Evolutionary conservation across 2,888 invertebrate genomes (phyloP), one percentile per base, ranked within the genome.

Genomic region (Lottia gigantea): DNA sequence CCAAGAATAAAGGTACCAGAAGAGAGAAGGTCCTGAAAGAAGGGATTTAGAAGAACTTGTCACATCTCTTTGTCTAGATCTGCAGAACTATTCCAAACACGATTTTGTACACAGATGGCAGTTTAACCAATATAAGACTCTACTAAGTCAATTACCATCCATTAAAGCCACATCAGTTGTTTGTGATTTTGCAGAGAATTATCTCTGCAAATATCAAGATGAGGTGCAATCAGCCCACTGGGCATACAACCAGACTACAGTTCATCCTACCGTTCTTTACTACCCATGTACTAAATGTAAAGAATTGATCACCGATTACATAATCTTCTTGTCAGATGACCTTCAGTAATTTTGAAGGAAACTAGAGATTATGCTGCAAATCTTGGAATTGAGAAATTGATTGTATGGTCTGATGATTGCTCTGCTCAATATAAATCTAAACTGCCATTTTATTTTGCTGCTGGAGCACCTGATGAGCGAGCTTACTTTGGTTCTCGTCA

Each of bases 131-230:
- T 67, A 61, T 64, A 31, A 63, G 16, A n/a, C 15, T 16, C n/a
- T 72, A 12, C n/a, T 26, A 23, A 11, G 14, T 15, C 68, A 55
- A 26, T 23, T 72, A 6, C 70, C 71, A 16, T 4, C 15, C 31
- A 62, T 61, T 6, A 62, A 46, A 65, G 65, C 64, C 16, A 46
- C 71, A 15, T 15, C 71, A 45, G 70, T 66, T 23, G 40, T 40
- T 40, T 40, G 40, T 8, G 75, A 75, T 65, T 73, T 73, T 66
- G 67, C 75, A 6, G 73, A 75, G 46, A 75, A 73, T 66, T 73
- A 68, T 23, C 31, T 65, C 1, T 70, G 73, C 40, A 62, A 62
- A 15, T 65, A 61, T 19, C 75, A 75, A 55, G 62, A 75, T 23
- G 68, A 73, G 62, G 66, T 71, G n/a, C 70, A 73, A 23, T 68